phyloP scores from a whole-genome alignment of 2,797 vertebrate genomes.

The Triplophysa bombifrons region DNA sequence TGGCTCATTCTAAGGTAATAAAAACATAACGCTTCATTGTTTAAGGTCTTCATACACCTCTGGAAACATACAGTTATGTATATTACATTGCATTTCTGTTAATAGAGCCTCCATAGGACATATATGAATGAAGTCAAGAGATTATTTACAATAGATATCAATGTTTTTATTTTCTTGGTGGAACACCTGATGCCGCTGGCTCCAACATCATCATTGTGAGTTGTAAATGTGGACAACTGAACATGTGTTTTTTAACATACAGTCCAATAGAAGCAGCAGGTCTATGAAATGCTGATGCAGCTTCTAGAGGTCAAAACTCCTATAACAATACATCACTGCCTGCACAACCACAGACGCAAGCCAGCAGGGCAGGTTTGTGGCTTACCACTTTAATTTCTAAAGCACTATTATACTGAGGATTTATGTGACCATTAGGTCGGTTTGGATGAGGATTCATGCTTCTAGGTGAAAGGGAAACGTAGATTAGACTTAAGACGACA shows the following conservation, averaged over 20 bases:
- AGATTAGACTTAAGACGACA: conserved; percentile 60
- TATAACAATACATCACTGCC: conserved; percentile 71
- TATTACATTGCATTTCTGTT: no score
- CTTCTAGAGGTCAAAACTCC: conserved; percentile 60
- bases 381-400: conserved; percentile 21
- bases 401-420: conserved; percentile 8
- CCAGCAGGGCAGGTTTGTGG: conserved; percentile 23
- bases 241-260: conserved; percentile 18
- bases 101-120: no score
- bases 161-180: no score
- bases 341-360: conserved; percentile 23
- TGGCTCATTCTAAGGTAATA: no score
- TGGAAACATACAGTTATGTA: no score
- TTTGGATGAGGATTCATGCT: conserved; percentile 53
- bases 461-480: conserved; percentile 55
- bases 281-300: conserved; percentile 65
- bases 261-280: conserved; percentile 35
- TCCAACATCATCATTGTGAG: background rate
- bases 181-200: background rate
- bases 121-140: no score
- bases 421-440: conserved; percentile 38
- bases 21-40: no score
- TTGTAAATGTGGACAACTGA: background rate
- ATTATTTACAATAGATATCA: no score
- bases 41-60: no score